Percentiles rank a stretch among this genome's conserved stretches.
phyloP scores from a whole-genome alignment of 2,888 invertebrate genomes.

The Muschampia plurimacula region DNA sequence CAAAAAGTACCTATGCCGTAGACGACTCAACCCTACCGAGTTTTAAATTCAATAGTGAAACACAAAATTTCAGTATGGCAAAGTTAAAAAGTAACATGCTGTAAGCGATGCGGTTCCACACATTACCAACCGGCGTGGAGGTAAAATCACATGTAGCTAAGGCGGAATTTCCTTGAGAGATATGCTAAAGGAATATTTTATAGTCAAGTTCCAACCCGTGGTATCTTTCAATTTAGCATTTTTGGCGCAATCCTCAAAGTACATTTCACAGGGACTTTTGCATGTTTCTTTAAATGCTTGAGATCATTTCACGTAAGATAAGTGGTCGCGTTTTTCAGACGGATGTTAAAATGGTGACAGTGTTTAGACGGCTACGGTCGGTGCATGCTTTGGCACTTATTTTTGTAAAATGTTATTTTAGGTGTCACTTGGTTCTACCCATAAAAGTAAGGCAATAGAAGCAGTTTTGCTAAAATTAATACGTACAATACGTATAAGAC shows the following conservation, averaged over 20 bases:
- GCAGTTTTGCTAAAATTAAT: background rate
- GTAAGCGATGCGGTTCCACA: constrained; percentile 23
- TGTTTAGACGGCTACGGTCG: background rate
- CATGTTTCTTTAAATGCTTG: constrained; percentile 32
- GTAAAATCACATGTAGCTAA: constrained; percentile 29
- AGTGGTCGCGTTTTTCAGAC: constrained; percentile 6
- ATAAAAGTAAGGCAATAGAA: too few species aligned
- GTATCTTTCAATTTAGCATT: constrained; percentile 39
- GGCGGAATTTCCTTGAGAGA: constrained; percentile 31
- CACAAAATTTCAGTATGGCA: constrained; percentile 6
- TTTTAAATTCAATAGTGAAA: background rate
- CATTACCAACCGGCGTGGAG: background rate
- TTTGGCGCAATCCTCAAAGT: constrained; percentile 39
- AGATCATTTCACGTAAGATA: constrained; percentile 13
- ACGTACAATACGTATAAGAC: too few species aligned
- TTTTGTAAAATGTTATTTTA: background rate
- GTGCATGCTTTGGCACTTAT: background rate
- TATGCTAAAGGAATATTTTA: constrained; percentile 39
- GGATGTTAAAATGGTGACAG: constrained; percentile 2
- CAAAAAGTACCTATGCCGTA: background rate
- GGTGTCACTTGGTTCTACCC: background rate
- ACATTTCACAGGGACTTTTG: constrained; percentile 30
- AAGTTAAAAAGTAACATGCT: constrained; percentile 24
- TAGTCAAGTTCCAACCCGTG: constrained; percentile 28
- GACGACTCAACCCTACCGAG: background rate